Conservation (phyloP, 2,113 vertebrate genomes). For the Myiagra hebetior region DNA sequence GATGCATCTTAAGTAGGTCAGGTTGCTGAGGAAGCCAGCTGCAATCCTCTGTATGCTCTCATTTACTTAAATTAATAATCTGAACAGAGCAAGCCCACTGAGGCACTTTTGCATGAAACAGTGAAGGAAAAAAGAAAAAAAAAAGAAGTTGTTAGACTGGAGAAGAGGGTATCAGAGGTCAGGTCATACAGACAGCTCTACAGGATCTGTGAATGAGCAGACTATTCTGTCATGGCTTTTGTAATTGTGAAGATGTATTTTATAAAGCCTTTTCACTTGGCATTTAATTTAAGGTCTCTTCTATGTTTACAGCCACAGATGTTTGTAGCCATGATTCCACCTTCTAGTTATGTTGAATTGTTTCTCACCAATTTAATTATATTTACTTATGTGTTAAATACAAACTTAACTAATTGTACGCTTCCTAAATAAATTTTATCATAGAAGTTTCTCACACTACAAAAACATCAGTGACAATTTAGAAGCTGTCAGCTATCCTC, state of each 20-base stretch:
- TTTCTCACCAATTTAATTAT: background rate
- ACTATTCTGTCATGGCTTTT: background rate
- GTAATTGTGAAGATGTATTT: background rate
- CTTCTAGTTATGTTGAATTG: background rate
- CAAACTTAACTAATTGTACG: background rate
- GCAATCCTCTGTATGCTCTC: background rate
- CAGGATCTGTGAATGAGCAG: background rate
- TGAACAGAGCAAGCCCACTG: background rate
- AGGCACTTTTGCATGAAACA: background rate
- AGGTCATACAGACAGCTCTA: background rate
- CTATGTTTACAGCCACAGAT: background rate
- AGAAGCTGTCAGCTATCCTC: background rate
- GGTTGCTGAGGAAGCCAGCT: constrained; percentile 12
- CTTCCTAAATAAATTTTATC: background rate
- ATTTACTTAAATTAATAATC: constrained; percentile 44
- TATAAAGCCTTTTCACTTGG: background rate
- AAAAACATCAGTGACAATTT: background rate
- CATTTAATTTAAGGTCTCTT: background rate
- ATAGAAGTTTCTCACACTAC: background rate
- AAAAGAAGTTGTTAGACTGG: background rate
- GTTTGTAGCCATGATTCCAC: background rate
- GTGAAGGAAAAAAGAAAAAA: background rate
- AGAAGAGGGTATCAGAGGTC: background rate
- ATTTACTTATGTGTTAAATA: constrained; percentile 3
- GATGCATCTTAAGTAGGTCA: background rate